phyloP scores from a whole-genome alignment of 2,797 vertebrate species.

The Acrossocheilus fasciatus region DNA sequence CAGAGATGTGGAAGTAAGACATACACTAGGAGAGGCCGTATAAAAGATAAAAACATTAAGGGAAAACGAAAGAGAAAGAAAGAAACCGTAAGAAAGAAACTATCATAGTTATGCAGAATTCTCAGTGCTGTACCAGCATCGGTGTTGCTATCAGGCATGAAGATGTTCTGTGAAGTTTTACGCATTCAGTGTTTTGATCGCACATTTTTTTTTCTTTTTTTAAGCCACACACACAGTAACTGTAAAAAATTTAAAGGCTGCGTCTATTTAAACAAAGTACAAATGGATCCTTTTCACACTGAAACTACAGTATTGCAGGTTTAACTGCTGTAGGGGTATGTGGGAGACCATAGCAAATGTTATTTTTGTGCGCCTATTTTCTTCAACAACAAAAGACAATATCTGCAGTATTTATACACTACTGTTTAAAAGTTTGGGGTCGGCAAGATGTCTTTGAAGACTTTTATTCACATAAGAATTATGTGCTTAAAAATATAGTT shows the following conservation, averaged over 20 bases:
- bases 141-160: not conserved
- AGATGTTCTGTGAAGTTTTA: not conserved
- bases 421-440: too few species aligned
- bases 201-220: not conserved
- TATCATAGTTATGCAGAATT: not conserved
- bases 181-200: not conserved
- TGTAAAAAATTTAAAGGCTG: not conserved
- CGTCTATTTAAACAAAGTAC: not conserved
- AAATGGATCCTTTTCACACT: not conserved
- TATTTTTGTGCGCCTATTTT: not conserved
- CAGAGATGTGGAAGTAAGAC: slow-evolving; percentile 36
- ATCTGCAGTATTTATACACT: not conserved
- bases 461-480: too few species aligned
- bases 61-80: slow-evolving; percentile 19
- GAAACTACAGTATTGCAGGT: not conserved
- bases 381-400: not conserved
- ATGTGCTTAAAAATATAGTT: too few species aligned
- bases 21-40: slow-evolving; percentile 38
- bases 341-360: not conserved
- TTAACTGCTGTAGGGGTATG: not conserved
- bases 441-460: too few species aligned
- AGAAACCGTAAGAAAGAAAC: not conserved
- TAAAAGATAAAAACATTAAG: slow-evolving; percentile 39
- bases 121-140: not conserved
- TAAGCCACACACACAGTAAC: not conserved